Conservation (phyloP, 2,797 vertebrate species). For the Helarctos malayanus region DNA sequence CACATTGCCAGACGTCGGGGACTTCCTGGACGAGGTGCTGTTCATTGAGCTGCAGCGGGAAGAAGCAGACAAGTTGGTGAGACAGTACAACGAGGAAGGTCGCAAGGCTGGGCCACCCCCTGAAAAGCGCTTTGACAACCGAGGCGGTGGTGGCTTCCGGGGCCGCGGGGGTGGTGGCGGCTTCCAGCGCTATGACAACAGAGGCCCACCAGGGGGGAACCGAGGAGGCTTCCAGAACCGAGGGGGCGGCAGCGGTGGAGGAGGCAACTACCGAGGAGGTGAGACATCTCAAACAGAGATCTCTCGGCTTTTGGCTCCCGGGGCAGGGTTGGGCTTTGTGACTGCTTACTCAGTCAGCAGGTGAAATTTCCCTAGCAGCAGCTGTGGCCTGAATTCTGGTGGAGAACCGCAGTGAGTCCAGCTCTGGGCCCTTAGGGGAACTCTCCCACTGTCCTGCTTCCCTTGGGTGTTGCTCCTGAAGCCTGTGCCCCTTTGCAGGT, state of each 20-base stretch:
- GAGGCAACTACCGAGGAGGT: conserved; percentile 87
- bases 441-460: not conserved
- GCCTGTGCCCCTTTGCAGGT: not conserved
- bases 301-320: not conserved
- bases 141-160: conserved; percentile 89
- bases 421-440: not conserved
- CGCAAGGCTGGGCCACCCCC: conserved; percentile 94
- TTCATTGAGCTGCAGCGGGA: conserved; percentile 93
- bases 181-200: conserved; percentile 88
- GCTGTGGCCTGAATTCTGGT: not conserved
- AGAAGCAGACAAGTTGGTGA: conserved; percentile 93
- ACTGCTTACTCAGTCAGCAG: not conserved
- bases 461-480: not conserved
- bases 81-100: conserved; percentile 96
- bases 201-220: conserved; percentile 82
- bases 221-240: conserved; percentile 92
- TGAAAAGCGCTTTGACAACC: conserved; percentile 95
- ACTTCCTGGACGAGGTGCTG: conserved; percentile 94
- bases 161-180: conserved; percentile 86
- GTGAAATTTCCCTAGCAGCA: not conserved
- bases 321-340: not conserved
- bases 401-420: not conserved
- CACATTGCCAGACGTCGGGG: conserved; percentile 94
- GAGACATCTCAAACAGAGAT: not conserved
- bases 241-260: conserved; percentile 88